Percentiles rank a stretch among this genome's conserved stretches.
Conservation (phyloP, 2,113 vertebrate genomes). For the Thunnus maccoyii region DNA sequence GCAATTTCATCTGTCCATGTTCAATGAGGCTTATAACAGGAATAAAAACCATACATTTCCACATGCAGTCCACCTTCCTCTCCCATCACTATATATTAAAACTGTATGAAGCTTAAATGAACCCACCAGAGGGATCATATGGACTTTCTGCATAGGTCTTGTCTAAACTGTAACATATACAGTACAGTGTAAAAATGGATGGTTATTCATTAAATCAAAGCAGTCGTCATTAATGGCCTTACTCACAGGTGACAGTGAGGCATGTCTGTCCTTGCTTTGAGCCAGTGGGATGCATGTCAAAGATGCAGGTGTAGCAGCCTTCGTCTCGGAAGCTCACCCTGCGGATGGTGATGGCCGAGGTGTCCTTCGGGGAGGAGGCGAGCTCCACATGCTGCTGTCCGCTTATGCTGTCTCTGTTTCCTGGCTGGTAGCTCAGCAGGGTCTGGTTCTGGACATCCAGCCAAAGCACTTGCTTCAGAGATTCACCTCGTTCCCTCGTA, state of each 20-base stretch:
- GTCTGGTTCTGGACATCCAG: constrained; percentile 82
- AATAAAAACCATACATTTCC: no score
- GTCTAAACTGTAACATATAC: no score
- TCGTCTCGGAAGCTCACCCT: constrained; percentile 84
- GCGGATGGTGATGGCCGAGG: constrained; percentile 80
- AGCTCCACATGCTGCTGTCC: constrained; percentile 84
- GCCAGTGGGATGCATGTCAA: constrained; percentile 77
- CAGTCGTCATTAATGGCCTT: not conserved
- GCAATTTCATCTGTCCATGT: no score
- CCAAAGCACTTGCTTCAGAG: constrained; percentile 81
- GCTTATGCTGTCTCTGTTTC: constrained; percentile 74
- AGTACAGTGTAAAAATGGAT: no score
- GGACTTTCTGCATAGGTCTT: no score
- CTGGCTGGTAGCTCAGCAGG: constrained; percentile 78
- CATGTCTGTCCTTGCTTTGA: constrained; percentile 78
- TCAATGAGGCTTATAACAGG: no score
- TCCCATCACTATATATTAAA: no score
- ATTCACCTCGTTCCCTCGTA: constrained; percentile 68
- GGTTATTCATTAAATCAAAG: not conserved
- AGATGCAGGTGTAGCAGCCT: constrained; percentile 86
- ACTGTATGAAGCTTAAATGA: no score
- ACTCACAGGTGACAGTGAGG: constrained; percentile 83
- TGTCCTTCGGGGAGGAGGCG: constrained; percentile 66
- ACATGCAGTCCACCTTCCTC: no score
- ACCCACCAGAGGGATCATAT: no score